Conservation (phyloP, 2,888 invertebrate genomes). For the Sesamia inferens region DNA sequence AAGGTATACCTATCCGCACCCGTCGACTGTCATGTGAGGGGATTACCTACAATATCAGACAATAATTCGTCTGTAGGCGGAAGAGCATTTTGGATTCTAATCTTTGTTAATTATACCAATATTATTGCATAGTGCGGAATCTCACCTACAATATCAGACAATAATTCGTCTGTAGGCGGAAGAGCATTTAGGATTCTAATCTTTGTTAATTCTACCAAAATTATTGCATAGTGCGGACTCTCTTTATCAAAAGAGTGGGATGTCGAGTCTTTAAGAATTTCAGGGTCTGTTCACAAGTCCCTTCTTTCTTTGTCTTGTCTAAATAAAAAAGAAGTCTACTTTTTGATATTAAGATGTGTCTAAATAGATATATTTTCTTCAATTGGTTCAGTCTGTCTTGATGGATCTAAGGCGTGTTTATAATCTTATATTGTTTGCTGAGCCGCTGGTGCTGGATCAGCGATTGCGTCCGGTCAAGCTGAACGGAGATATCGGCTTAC, state of each 20-base stretch:
- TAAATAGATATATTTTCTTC: constrained; percentile 1
- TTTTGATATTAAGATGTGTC: neutral
- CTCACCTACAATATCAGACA: constrained; percentile 41
- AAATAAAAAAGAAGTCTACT: too few species aligned
- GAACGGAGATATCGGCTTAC: constrained; percentile 70
- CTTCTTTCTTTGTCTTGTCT: neutral
- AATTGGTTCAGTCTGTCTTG: constrained; percentile 18
- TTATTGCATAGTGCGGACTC: constrained; percentile 2
- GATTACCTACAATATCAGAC: constrained; percentile 42
- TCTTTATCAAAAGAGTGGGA: constrained; percentile 10
- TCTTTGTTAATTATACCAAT: constrained; percentile 24
- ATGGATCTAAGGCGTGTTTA: constrained; percentile 40
- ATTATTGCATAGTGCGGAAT: constrained; percentile 4
- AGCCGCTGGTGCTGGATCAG: constrained; percentile 56
- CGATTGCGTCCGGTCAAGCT: constrained; percentile 60
- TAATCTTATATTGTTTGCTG: constrained; percentile 44
- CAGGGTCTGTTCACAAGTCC: neutral
- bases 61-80: constrained; percentile 36
- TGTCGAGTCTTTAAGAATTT: constrained; percentile 1
- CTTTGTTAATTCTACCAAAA: constrained; percentile 22
- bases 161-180: constrained; percentile 34
- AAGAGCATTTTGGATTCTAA: constrained; percentile 31
- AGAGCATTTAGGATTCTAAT: constrained; percentile 27
- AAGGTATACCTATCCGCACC: constrained; percentile 49
- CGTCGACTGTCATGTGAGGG: constrained; percentile 40